Evolutionary conservation across 2,797 vertebrate species (phyloP), one percentile per base, ranked within the genome.

Genomic region (Morus bassanus): DNA sequence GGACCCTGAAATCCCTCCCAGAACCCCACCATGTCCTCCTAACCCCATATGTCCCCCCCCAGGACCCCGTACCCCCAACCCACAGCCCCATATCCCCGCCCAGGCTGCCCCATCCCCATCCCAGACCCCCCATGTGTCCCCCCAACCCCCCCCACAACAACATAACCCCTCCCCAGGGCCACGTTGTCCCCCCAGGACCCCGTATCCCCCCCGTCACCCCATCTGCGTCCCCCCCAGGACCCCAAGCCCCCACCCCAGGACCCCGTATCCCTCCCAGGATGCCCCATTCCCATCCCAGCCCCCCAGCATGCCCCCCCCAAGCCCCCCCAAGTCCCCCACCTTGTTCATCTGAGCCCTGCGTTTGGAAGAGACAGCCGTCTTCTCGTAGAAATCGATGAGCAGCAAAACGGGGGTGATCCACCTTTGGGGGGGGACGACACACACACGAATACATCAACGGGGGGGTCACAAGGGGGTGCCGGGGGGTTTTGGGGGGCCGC

Each of bases 401-500:
- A 99, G 96, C 72, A 99, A 97, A 12, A 99, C 99, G 33, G 99
- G 99, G n/a, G 99, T 99, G 91, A 99, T 99, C 99, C 99, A 99
- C 96, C 99, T 77, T 18, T 35, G 30, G 7, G 13, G 6, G 2
- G 3, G 27, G 8, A 43, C 43, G 16, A 18, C 43, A 3, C 35
- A 9, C 7, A 11, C 18, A 21, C 18, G 15, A 50, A 22, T 27
- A 31, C 13, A 9, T 67, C 45, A 18, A 90, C 63, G 28, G 10
- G 25, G 24, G 68, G 41, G 39, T 33, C 31, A 13, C 7, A 30
- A 13, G 63, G 37, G n/a, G 13, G 10, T 73, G 22, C 3, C 9
- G 78, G 9, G 41, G 88, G 79, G 41, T 13, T 33, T 13, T 25
- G 30, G 30, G 51, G 51, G 30, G 28, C 68, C 1, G 2, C 43